phyloP scores from a whole-genome alignment of 2,888 invertebrate genomes.

The Melinaea menophilus region DNA sequence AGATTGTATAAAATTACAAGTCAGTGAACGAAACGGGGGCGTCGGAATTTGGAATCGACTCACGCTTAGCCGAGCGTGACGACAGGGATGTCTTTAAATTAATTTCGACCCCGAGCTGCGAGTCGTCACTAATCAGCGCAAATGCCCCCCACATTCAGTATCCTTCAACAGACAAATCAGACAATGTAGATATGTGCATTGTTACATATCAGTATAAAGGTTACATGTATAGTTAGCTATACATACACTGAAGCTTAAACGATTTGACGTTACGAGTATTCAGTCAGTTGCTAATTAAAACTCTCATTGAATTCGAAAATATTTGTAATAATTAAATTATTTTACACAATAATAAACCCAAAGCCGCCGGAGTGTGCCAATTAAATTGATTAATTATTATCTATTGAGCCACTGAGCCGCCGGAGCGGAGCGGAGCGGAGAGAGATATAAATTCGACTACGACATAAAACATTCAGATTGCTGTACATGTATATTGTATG shows the following conservation, averaged over 20 bases:
- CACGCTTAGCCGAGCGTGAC: constrained; percentile 60
- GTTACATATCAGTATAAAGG: too few relatives aligned
- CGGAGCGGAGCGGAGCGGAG: not conserved
- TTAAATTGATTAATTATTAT: constrained; percentile 4
- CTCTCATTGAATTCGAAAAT: not conserved
- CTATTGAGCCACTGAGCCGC: constrained; percentile 2
- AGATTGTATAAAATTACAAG: constrained; percentile 57
- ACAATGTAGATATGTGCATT: not conserved
- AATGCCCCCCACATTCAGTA: constrained; percentile 21
- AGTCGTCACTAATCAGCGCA: constrained; percentile 38
- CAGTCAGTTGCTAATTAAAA: too few relatives aligned
- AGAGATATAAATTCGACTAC: not conserved
- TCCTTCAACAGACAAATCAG: constrained; percentile 15
- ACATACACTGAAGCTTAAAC: too few relatives aligned
- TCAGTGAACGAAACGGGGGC: constrained; percentile 58
- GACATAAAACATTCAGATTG: not conserved
- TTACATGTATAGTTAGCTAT: too few relatives aligned
- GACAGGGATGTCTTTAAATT: constrained; percentile 71
- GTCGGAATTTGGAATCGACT: constrained; percentile 68
- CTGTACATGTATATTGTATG: not conserved
- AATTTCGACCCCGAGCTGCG: constrained; percentile 49
- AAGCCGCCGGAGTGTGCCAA: not conserved
- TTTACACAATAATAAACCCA: constrained; percentile 9
- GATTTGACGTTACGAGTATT: too few relatives aligned
- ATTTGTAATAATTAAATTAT: not conserved